A percentile compares a stretch with the other conserved stretches of the same genome.
Conservation (phyloP, 2,113 vertebrate species). For the Probosciger aterrimus region DNA sequence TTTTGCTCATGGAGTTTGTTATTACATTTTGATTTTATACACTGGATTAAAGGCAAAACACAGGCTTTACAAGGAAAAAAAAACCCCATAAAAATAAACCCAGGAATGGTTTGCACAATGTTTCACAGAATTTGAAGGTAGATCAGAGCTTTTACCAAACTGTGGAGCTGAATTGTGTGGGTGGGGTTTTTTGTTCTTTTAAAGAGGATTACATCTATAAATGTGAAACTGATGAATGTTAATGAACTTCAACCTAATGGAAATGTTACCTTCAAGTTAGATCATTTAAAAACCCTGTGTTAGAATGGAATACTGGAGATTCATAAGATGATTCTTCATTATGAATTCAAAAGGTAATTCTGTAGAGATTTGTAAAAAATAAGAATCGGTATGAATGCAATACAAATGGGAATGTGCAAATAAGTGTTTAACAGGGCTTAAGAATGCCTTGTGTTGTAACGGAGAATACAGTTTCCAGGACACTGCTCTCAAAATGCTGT, state of each 20-base stretch:
- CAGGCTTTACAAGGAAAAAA: background rate
- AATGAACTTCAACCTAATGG: background rate
- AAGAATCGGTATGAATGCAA: fast-evolving
- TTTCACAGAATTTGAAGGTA: background rate
- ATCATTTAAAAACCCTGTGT: background rate
- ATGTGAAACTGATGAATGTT: background rate
- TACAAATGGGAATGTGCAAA: background rate
- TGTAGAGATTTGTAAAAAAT: background rate
- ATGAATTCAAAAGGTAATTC: background rate
- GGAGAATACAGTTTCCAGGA: background rate
- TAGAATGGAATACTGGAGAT: background rate
- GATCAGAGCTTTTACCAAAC: background rate
- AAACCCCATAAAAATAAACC: background rate
- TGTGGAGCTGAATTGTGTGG: background rate
- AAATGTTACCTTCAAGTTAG: background rate
- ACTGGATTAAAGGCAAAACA: constrained; percentile 1
- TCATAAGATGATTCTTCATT: background rate
- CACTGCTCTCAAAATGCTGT: background rate
- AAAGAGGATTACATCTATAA: background rate
- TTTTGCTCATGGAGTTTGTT: constrained; percentile 42
- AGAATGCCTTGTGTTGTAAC: background rate
- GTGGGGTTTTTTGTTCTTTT: background rate
- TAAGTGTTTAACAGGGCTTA: background rate
- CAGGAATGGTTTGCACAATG: background rate
- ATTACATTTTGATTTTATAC: constrained; percentile 35